phyloP scores from a whole-genome alignment of 2,113 vertebrate species.

The Balaenoptera acutorostrata region DNA sequence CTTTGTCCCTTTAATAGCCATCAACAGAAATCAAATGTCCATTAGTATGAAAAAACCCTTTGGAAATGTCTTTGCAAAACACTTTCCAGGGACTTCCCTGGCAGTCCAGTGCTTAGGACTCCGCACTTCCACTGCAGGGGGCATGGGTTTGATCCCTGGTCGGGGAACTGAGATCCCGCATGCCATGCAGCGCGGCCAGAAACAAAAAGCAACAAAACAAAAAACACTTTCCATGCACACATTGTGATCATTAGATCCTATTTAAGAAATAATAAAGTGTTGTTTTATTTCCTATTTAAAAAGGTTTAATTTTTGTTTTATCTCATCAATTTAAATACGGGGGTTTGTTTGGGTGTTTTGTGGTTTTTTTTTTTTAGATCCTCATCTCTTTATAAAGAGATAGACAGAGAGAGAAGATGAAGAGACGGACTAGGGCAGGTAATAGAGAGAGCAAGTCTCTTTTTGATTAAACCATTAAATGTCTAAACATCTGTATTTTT shows the following conservation, averaged over 20 bases:
- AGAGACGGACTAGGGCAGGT: neutral
- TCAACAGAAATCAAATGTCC: neutral
- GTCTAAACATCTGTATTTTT: neutral
- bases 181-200: too few relatives aligned
- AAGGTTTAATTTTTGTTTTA: neutral
- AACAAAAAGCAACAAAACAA: too few relatives aligned
- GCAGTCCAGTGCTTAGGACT: too few relatives aligned
- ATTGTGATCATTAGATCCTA: neutral
- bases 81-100: neutral
- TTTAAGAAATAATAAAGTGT: neutral
- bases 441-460: neutral
- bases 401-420: neutral
- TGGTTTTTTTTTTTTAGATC: neutral
- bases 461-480: neutral
- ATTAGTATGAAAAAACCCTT: neutral
- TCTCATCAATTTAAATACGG: neutral
- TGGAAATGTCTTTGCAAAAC: neutral
- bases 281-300: neutral
- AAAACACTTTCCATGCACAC: neutral
- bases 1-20: neutral
- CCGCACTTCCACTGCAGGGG: too few relatives aligned
- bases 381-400: neutral
- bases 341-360: neutral
- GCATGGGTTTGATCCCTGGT: neutral
- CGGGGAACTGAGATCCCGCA: fast-evolving